phyloP scores from a whole-genome alignment of 2,888 invertebrate species.

The Oxyteleia sp. region DNA sequence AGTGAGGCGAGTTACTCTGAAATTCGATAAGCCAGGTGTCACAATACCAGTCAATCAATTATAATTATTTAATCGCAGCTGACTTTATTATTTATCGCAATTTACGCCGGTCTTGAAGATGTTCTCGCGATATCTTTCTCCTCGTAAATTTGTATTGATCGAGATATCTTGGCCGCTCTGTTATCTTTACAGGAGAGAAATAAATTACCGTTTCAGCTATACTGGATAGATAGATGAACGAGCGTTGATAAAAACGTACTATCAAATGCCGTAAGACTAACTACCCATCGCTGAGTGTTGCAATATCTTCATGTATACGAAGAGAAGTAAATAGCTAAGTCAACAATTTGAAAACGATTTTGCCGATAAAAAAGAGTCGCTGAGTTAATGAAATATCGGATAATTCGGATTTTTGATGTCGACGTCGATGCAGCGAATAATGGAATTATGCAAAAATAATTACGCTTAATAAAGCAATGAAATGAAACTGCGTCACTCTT shows the following conservation, averaged over 20 bases:
- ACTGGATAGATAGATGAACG: slow-evolving; percentile 27
- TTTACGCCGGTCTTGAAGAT: not conserved
- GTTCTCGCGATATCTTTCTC: slow-evolving; percentile 8
- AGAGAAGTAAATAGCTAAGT: slow-evolving; percentile 4
- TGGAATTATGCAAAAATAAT: too few relatives aligned
- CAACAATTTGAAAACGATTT: too few relatives aligned
- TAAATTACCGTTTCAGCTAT: slow-evolving; percentile 24
- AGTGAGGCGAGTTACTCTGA: not conserved
- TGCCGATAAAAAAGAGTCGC: too few relatives aligned
- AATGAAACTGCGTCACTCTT: too few relatives aligned
- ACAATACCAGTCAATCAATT: not conserved
- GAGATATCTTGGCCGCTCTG: slow-evolving; percentile 24
- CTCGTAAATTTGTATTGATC: slow-evolving; percentile 42
- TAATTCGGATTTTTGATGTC: too few relatives aligned
- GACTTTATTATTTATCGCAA: too few relatives aligned
- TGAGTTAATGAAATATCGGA: too few relatives aligned
- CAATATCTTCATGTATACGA: slow-evolving; percentile 5
- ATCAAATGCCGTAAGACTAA: slow-evolving; percentile 5
- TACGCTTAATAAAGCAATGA: too few relatives aligned
- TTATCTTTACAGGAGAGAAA: slow-evolving; percentile 24
- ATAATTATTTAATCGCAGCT: too few relatives aligned
- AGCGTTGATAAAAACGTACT: slow-evolving; percentile 29
- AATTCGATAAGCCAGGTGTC: too few relatives aligned
- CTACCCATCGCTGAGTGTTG: slow-evolving; percentile 1
- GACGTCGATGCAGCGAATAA: too few relatives aligned